Evolutionary conservation across 2,888 invertebrate species (phyloP), one percentile per base, ranked within the genome.

Genomic region (Piscicola geometra): DNA sequence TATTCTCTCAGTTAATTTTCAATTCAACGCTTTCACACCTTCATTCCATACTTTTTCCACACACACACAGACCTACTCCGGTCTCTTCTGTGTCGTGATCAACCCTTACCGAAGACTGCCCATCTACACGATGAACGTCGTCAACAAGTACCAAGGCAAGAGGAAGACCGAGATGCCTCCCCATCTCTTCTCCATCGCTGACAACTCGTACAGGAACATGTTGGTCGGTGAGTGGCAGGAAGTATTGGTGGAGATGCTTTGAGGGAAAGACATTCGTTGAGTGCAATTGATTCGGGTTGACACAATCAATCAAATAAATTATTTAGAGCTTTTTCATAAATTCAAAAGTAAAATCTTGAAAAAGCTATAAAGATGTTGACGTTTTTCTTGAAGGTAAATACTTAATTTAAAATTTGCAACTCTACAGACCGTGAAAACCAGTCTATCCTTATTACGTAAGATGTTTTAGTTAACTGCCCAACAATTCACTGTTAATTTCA

Each of bases 371-470:
- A n/a, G n/a, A n/a, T n/a, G n/a, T n/a, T n/a, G n/a, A n/a, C n/a
- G n/a, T n/a, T n/a, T n/a, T n/a, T n/a, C n/a, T n/a, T n/a, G n/a
- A n/a, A n/a, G n/a, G n/a, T n/a, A n/a, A n/a, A n/a, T n/a, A n/a
- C n/a, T n/a, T n/a, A n/a, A n/a, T n/a, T n/a, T n/a, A n/a, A n/a
- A n/a, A n/a, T n/a, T n/a, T n/a, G n/a, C n/a, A n/a, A n/a, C 80
- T 78, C 88, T 86, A 78, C 89, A 92, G 91, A 98, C 90, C 93
- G 94, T 89, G 97, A 96, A 88, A 95, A 99, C 90, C 99, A 99
- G 91, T 99, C 98, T 89, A 98, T 99, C 95, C 92, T 99, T 92
- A 99, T 99, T 90, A 99, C 99, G 93, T 92, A 89, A 91, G 92
- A 91, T n/a, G n/a, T n/a, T n/a, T n/a, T n/a, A n/a, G n/a, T n/a